Conservation (phyloP, 2,113 vertebrate genomes). For the Toxostoma redivivum region DNA sequence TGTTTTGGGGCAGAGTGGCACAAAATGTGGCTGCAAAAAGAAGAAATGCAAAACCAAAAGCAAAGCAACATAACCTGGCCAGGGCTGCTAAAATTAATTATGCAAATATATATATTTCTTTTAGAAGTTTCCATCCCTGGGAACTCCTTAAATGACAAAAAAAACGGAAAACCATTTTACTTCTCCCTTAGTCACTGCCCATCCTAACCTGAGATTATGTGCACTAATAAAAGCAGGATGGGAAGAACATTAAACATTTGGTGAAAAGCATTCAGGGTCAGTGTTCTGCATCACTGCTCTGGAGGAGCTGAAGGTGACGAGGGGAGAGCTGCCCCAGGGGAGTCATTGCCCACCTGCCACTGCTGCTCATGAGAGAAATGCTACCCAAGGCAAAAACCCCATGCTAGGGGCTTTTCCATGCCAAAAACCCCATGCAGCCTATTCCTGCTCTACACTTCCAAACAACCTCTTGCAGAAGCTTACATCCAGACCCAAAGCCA, state of each 20-base stretch:
- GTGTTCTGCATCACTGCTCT: not conserved
- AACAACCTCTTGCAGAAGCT: not conserved
- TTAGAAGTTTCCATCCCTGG: not conserved
- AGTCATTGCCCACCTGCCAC: not conserved
- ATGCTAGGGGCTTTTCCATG: not conserved
- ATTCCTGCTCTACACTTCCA: not conserved
- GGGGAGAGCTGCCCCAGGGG: not conserved
- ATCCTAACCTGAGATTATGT: not conserved
- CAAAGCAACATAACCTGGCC: not conserved
- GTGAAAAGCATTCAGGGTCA: not conserved
- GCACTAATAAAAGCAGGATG: not conserved
- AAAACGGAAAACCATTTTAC: not conserved
- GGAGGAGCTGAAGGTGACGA: not conserved
- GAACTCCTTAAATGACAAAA: not conserved
- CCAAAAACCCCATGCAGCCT: fast-evolving
- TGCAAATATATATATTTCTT: not conserved
- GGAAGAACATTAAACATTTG: not conserved
- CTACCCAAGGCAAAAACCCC: fast-evolving
- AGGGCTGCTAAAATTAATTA: not conserved
- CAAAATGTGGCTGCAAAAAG: not conserved
- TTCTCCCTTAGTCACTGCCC: not conserved
- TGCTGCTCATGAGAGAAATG: fast-evolving
- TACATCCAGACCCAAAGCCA: not conserved
- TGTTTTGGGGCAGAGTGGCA: not conserved
- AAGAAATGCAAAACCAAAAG: not conserved